These are phyloP conservation scores for Invenusta paracnida DNA, from an alignment of 2,888 invertebrate genomes.

Conservation along the genomic window DNA sequence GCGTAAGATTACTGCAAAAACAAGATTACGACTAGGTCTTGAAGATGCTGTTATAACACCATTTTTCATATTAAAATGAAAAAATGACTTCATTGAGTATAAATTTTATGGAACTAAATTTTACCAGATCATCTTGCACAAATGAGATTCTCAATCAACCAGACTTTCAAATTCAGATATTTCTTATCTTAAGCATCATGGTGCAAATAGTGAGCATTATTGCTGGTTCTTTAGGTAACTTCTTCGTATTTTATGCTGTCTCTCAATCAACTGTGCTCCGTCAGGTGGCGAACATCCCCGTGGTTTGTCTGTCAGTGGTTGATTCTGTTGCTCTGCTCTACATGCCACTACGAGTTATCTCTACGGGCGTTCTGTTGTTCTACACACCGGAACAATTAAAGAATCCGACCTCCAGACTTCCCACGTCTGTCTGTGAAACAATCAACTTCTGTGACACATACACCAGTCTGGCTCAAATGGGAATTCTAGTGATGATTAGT, in stretches of 20 bases:
- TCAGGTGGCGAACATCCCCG: conserved; percentile 26
- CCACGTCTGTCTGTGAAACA: not conserved
- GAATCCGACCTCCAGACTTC: not conserved
- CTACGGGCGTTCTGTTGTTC: not conserved
- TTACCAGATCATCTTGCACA: too few species aligned
- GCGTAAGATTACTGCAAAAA: too few species aligned
- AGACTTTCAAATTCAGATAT: too few species aligned
- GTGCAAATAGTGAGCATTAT: not conserved
- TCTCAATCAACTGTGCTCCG: not conserved
- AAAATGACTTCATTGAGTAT: too few species aligned
- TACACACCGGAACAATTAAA: too few species aligned
- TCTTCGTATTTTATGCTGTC: not conserved
- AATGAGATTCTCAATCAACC: too few species aligned
- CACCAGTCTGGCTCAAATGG: conserved; percentile 37
- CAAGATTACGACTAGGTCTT: too few species aligned
- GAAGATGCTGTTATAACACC: too few species aligned
- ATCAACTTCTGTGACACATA: conserved; percentile 23
- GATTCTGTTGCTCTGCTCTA: conserved; percentile 7
- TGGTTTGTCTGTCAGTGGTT: conserved; percentile 24
- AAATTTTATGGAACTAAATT: too few species aligned
- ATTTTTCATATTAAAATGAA: too few species aligned
- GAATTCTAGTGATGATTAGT: conserved; percentile 32
- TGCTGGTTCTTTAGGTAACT: not conserved
- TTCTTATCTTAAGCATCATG: too few species aligned
- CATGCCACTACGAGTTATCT: conserved; percentile 14